Percentiles rank a stretch among this genome's conserved stretches.
Conservation (phyloP, 2,888 invertebrate species). For the Aphrophora alni region DNA sequence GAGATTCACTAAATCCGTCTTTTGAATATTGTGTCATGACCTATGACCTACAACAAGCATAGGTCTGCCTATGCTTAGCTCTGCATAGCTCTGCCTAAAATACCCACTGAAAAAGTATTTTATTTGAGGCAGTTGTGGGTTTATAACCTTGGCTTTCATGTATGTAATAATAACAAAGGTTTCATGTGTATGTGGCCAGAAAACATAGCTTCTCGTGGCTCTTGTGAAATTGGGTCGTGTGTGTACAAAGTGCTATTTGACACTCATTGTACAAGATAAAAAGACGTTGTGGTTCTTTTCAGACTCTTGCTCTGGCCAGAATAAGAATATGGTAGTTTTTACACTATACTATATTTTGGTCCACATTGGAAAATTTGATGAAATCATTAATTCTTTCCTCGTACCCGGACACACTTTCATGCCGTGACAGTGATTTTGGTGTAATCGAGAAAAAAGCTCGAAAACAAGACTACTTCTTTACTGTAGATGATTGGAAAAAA, state of each 20-base stretch:
- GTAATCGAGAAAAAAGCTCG: constrained; percentile 5
- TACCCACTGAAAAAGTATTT: not conserved
- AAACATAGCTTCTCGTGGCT: not conserved
- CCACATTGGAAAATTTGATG: not conserved
- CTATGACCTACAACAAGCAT: too few relatives aligned
- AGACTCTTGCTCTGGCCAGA: not conserved
- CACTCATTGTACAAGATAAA: not conserved
- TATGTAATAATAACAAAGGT: not conserved
- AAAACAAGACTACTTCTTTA: constrained; percentile 17
- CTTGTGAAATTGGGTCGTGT: constrained; percentile 7
- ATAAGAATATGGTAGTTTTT: constrained; percentile 6
- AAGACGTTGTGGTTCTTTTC: not conserved
- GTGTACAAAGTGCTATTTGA: not conserved
- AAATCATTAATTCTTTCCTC: not conserved
- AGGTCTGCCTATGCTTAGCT: too few relatives aligned
- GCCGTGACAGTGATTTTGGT: constrained; percentile 18
- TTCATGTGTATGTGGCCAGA: constrained; percentile 4
- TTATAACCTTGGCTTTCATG: not conserved
- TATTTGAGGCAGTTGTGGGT: not conserved
- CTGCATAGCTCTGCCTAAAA: too few relatives aligned
- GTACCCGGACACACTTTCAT: constrained; percentile 25
- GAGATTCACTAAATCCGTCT: too few relatives aligned
- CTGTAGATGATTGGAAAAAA: constrained; percentile 21
- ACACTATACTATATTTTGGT: not conserved
- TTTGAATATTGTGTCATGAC: too few relatives aligned